These are phyloP conservation scores for Caerostris extrusa DNA, from an alignment of 1,140 invertebrate species.

Conservation along the genomic window DNA sequence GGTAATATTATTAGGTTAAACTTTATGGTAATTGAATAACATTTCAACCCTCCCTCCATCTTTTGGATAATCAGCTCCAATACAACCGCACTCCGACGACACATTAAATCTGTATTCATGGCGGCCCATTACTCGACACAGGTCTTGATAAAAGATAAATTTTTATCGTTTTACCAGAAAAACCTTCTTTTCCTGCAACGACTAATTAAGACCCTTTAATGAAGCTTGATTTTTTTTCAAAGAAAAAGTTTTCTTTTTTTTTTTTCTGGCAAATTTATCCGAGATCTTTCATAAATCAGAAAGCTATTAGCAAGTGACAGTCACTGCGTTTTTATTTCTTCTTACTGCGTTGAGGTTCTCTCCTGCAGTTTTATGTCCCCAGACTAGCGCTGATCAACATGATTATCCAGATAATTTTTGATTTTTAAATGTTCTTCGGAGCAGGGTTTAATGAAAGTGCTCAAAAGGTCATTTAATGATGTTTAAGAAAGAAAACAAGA, in stretches of 20 bases:
- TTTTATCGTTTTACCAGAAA: background rate
- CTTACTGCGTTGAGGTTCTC: background rate
- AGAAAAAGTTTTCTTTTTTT: background rate
- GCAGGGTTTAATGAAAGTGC: background rate
- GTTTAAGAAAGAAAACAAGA: background rate
- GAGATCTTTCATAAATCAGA: slow-evolving; percentile 21
- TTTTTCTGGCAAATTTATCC: background rate
- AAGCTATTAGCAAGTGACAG: slow-evolving; percentile 6
- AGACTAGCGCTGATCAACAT: background rate
- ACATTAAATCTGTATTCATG: background rate
- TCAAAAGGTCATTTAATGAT: background rate
- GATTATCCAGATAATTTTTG: background rate
- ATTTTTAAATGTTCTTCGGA: background rate
- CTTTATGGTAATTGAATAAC: background rate
- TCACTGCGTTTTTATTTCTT: background rate
- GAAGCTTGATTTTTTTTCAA: slow-evolving; percentile 14
- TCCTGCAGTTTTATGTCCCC: background rate
- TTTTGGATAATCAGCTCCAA: background rate
- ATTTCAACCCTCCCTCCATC: background rate
- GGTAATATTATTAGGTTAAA: background rate
- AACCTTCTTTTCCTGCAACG: background rate
- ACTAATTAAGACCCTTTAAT: slow-evolving; percentile 18
- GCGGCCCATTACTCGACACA: background rate
- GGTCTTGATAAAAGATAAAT: background rate
- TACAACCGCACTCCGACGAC: background rate